These are phyloP conservation scores for Chiridota heheva DNA, from an alignment of 35 echinoderm and acorn worm species.

Conservation along the genomic window DNA sequence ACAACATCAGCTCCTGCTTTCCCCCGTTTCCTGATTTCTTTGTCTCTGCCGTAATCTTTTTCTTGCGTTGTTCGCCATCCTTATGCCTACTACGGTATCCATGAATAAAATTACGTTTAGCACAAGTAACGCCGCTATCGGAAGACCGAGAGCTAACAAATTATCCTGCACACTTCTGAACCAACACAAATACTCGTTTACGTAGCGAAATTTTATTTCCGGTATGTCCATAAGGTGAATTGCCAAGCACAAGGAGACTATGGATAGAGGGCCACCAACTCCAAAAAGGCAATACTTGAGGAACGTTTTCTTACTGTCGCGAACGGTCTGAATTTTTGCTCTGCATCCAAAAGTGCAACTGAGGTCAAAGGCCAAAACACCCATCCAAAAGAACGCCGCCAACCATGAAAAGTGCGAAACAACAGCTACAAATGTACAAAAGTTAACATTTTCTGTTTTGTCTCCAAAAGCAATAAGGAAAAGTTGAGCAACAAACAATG, in stretches of 20 bases:
- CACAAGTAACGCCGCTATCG: neutral
- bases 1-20: slow-evolving; percentile 14
- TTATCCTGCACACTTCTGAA: neutral
- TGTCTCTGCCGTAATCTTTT: neutral
- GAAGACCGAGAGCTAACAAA: slow-evolving; percentile 2
- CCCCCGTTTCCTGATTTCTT: neutral
- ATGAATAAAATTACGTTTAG: slow-evolving; percentile 4
- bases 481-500: slow-evolving; percentile 13
- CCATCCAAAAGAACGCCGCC: slow-evolving; percentile 44
- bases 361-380: slow-evolving; percentile 9
- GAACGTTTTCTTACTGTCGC: slow-evolving; percentile 28
- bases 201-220: slow-evolving; percentile 6
- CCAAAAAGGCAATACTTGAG: slow-evolving; percentile 20
- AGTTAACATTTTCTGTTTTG: neutral
- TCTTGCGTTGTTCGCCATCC: neutral
- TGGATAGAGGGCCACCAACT: neutral
- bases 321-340: slow-evolving; percentile 26
- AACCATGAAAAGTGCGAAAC: slow-evolving; percentile 18
- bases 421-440: slow-evolving; percentile 24
- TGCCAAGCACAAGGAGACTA: neutral
- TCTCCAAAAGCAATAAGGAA: slow-evolving; percentile 17
- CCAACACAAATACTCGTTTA: slow-evolving; percentile 2
- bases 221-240: neutral
- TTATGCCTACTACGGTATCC: slow-evolving; percentile 19
- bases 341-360: slow-evolving; percentile 30